Conservation (phyloP, 2,797 vertebrate genomes). For the Ctenopoma kingsleyae region DNA sequence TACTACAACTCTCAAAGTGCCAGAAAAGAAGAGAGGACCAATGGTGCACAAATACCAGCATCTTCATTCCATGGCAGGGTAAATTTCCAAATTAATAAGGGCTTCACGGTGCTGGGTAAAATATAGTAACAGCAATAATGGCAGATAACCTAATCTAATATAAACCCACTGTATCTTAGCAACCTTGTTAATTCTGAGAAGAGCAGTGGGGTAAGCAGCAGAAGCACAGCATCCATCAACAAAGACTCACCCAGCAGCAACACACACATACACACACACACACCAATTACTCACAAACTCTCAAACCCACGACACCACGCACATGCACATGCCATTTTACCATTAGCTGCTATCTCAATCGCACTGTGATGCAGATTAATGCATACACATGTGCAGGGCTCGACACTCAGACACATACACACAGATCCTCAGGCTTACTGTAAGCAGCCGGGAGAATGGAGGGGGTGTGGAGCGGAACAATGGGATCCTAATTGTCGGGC, state of each 20-base stretch:
- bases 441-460: constrained; percentile 81
- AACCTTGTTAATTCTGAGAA: constrained; percentile 87
- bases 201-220: constrained; percentile 78
- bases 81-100: constrained; percentile 86
- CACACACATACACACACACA: constrained; percentile 44
- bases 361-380: constrained; percentile 63
- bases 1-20: constrained; percentile 37
- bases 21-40: constrained; percentile 35
- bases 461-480: constrained; percentile 81
- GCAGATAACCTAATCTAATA: constrained; percentile 88
- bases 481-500: constrained; percentile 83
- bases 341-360: constrained; percentile 68
- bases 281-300: constrained; percentile 66
- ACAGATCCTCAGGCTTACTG: constrained; percentile 79
- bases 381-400: constrained; percentile 56
- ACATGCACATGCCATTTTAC: constrained; percentile 54
- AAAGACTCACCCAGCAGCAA: constrained; percentile 77
- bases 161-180: constrained; percentile 87
- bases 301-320: constrained; percentile 42
- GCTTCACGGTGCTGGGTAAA: constrained; percentile 80
- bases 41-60: constrained; percentile 61
- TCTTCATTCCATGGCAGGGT: constrained; percentile 81
- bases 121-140: constrained; percentile 88
- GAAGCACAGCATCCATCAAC: constrained; percentile 80
- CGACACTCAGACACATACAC: constrained; percentile 55